Base-by-base conservation (phyloP, 2,888 invertebrate genomes). In the Ochropacha duplaris region DNA sequence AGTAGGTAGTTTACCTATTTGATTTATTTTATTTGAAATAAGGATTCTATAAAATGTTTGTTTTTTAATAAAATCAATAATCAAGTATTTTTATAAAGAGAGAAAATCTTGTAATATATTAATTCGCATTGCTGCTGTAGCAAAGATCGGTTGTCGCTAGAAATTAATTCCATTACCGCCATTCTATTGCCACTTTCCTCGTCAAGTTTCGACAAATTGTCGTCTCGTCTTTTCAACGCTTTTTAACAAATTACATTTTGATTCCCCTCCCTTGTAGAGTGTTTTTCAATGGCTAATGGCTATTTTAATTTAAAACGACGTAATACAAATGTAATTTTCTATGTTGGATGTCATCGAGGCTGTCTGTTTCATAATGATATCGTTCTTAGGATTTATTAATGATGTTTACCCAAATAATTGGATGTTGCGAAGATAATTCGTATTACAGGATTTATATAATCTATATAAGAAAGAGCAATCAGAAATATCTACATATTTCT, bases 171-270 rank as follows among this genome's bases (percentile, higher is more conserved):
- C 62, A 72, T 76, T 76, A 76, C 56, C 56, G 55, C 61, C 62
- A 71, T 71, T 55, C 61, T 61, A 71, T 71, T 55, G 56, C 61
- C 62, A 71, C 71, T 74, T 69, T 59, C 65, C 61, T 69, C 65
- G 64, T 66, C 62, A 67, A 66, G 70, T 68, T 68, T 68, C 66
- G 66, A 65, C 61, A 78, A 81, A 79, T 83, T 76, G 74, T 64
- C 61, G 66, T 63, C 62, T 66, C 73, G 73, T 68, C 68, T 71
- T 67, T 60, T 65, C 65, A 61, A 62, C 62, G 72, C 74, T 74
- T 78, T 81, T 81, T 77, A 76, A 66, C 58, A 79, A 79, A 84
- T 83, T 81, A 77, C 70, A 74, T 81, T 84, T 81, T 76, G 72
- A 81, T 78, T 77, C 66, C 64, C 65, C 63, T 61, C 68, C 61